These are phyloP conservation scores for Cephonodes hylas DNA, from an alignment of 2,888 invertebrate genomes.

Conservation along the genomic window DNA sequence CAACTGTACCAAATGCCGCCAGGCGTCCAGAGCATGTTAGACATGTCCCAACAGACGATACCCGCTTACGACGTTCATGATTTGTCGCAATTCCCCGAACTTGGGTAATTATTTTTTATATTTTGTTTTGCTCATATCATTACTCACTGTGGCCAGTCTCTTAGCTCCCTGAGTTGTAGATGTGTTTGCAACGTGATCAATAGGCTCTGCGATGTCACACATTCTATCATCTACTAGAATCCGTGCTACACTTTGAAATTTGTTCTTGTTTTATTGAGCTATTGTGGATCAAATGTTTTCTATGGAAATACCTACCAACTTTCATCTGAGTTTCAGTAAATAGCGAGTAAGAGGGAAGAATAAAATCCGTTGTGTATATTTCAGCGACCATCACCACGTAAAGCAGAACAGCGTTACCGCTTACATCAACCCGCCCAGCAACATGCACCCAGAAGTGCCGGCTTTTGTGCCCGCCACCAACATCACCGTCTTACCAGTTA, in stretches of 20 bases:
- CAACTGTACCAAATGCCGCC: constrained; percentile 45
- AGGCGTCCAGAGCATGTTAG: constrained; percentile 32
- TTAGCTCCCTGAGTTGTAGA: neutral
- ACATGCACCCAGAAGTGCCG: neutral
- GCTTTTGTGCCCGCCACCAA: neutral
- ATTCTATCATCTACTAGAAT: neutral
- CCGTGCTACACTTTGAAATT: neutral
- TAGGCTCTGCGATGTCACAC: too few species aligned
- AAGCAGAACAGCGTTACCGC: neutral
- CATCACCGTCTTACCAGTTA: neutral
- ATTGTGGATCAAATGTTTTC: neutral
- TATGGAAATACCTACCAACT: too few species aligned
- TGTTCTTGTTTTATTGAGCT: neutral
- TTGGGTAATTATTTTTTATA: constrained; percentile 30
- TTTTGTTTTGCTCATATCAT: constrained; percentile 1
- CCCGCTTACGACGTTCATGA: constrained; percentile 43
- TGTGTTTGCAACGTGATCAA: neutral
- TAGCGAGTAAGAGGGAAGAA: neutral
- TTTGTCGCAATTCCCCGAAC: constrained; percentile 35
- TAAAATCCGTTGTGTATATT: neutral
- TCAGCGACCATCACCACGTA: neutral
- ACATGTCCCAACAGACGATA: constrained; percentile 21
- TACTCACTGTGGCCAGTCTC: neutral
- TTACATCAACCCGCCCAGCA: neutral
- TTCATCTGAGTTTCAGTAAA: neutral